phyloP scores from a whole-genome alignment of 2,113 vertebrate genomes.

The Paraplagusia blochii region DNA sequence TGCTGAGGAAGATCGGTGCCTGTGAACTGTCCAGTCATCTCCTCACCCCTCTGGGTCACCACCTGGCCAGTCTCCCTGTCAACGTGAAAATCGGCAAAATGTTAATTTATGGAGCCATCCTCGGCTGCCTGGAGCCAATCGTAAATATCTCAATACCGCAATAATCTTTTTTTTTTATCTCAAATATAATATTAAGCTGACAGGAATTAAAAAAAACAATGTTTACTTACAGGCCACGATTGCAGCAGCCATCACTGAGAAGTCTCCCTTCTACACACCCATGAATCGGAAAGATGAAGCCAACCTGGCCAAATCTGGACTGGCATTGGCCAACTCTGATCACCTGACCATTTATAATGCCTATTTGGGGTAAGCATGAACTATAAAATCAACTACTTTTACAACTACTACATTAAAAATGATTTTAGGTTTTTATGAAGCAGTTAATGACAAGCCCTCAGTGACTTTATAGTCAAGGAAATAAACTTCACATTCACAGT shows the following conservation, averaged over 20 bases:
- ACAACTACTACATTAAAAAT: too few species aligned
- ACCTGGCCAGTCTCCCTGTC: constrained; percentile 92
- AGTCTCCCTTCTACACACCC: constrained; percentile 93
- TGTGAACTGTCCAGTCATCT: constrained; percentile 80
- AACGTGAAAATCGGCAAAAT: constrained; percentile 98
- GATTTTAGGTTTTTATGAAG: too few species aligned
- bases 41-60: constrained; percentile 91
- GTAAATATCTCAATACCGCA: constrained; percentile 72
- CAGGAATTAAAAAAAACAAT: constrained; percentile 2
- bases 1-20: constrained; percentile 90
- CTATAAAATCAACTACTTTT: too few species aligned
- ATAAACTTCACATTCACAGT: too few species aligned
- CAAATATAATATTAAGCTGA: background rate
- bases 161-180: background rate
- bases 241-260: constrained; percentile 95
- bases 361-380: constrained; percentile 82
- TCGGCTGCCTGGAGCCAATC: constrained; percentile 92
- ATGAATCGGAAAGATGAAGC: constrained; percentile 95
- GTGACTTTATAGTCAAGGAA: too few species aligned
- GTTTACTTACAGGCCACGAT: constrained; percentile 84
- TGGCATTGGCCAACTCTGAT: constrained; percentile 89
- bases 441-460: too few species aligned
- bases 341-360: constrained; percentile 94
- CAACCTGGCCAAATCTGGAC: constrained; percentile 87
- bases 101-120: constrained; percentile 96